These are phyloP conservation scores for Chydorus sphaericus DNA, from an alignment of 2,888 invertebrate species.

Conservation along the genomic window DNA sequence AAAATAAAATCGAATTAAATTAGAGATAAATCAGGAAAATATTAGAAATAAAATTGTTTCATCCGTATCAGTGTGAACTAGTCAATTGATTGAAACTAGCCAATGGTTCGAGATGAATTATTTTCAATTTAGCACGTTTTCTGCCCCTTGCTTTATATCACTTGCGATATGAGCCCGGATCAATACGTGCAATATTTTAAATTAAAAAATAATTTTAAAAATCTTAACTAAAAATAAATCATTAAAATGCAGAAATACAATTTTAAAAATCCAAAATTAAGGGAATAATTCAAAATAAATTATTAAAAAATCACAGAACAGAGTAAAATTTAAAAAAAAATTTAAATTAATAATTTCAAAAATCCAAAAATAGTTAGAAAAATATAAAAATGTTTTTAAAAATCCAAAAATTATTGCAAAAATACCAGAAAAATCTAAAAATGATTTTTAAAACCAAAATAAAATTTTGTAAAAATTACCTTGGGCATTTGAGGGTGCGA, in stretches of 20 bases:
- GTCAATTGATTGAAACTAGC: slow-evolving; percentile 11
- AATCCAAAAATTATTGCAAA: no score
- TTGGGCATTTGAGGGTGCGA: slow-evolving; percentile 99
- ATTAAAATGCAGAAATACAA: no score
- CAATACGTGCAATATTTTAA: not conserved
- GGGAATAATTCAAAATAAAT: no score
- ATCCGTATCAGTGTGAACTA: slow-evolving; percentile 11
- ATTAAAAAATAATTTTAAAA: not conserved
- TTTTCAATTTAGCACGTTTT: slow-evolving; percentile 16
- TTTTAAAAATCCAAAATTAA: no score
- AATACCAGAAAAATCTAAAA: not conserved
- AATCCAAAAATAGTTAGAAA: no score
- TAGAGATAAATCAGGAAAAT: not conserved
- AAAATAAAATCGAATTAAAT: slow-evolving; percentile 9
- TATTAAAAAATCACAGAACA: no score
- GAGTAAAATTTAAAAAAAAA: no score
- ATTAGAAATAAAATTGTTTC: slow-evolving; percentile 1
- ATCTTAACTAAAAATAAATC: no score
- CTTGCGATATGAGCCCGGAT: not conserved
- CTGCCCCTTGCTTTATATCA: slow-evolving; percentile 9
- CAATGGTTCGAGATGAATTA: slow-evolving; percentile 13
- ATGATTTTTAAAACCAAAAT: not conserved
- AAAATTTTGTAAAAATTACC: slow-evolving; percentile 29
- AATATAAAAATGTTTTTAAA: no score
- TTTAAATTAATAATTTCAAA: no score